Conservation (phyloP, 2,888 invertebrate genomes). For the Leucania comma region DNA sequence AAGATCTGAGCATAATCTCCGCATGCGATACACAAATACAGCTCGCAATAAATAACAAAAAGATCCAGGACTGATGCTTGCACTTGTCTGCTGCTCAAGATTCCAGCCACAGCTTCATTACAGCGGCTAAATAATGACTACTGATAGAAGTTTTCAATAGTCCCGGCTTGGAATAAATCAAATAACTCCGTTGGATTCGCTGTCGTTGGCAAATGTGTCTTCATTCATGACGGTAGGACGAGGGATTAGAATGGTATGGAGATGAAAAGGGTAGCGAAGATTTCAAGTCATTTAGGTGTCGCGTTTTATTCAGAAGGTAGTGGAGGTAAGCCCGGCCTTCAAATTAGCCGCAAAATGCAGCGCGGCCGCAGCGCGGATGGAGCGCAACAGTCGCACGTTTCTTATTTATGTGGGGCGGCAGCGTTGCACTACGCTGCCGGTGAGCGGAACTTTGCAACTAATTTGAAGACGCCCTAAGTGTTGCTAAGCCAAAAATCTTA, state of each 20-base stretch:
- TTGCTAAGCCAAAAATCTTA: background rate
- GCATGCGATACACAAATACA: slow-evolving; percentile 58
- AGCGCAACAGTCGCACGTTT: too few species aligned
- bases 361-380: too few species aligned
- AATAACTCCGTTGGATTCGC: slow-evolving; percentile 84
- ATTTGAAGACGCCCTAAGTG: too few species aligned
- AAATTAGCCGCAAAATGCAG: too few species aligned
- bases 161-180: slow-evolving; percentile 85
- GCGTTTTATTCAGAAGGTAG: background rate
- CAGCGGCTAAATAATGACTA: slow-evolving; percentile 78
- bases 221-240: slow-evolving; percentile 85
- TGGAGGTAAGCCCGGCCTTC: too few species aligned
- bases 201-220: slow-evolving; percentile 89
- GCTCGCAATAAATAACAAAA: slow-evolving; percentile 67
- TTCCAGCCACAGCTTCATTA: slow-evolving; percentile 76
- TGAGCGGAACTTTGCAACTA: too few species aligned
- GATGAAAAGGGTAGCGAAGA: slow-evolving; percentile 60
- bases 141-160: slow-evolving; percentile 85
- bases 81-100: slow-evolving; percentile 68
- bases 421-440: too few species aligned
- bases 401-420: too few species aligned
- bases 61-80: slow-evolving; percentile 63
- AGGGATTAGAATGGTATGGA: slow-evolving; percentile 75
- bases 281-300: slow-evolving; percentile 21
- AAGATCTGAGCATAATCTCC: slow-evolving; percentile 49